These are phyloP conservation scores for Sebastes umbrosus DNA, from an alignment of 2,797 vertebrate genomes.

Conservation along the genomic window DNA sequence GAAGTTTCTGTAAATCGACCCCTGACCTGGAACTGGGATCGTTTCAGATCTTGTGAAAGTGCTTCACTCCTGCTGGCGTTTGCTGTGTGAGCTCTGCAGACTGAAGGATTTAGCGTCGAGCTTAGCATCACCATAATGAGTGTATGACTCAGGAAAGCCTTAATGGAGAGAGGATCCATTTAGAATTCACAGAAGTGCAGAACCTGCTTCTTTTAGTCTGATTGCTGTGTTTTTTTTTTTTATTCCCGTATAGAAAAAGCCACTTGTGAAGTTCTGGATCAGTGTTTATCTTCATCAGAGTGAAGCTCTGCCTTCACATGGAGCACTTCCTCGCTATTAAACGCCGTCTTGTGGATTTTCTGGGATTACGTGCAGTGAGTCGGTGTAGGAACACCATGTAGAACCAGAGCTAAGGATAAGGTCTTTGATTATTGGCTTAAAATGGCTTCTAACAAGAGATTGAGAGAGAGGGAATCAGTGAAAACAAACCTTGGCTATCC, in stretches of 20 bases:
- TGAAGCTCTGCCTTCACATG: neutral
- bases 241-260: neutral
- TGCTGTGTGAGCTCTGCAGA: constrained; percentile 20
- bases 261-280: neutral
- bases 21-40: neutral
- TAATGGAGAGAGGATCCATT: constrained; percentile 36
- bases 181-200: constrained; percentile 2
- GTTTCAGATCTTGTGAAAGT: neutral
- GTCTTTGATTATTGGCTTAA: constrained; percentile 21
- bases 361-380: constrained; percentile 8
- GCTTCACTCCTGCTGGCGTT: neutral
- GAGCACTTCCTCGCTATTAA: neutral
- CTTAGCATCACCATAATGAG: constrained; percentile 25
- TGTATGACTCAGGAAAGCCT: constrained; percentile 12
- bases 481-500: constrained; percentile 10
- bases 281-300: neutral
- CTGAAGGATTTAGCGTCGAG: neutral
- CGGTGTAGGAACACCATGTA: neutral
- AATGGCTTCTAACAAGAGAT: constrained; percentile 9
- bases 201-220: constrained; percentile 10
- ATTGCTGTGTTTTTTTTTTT: constrained; percentile 12
- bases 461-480: neutral
- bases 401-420: constrained; percentile 1
- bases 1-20: no score
- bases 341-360: constrained; percentile 11